Percentiles rank a stretch among this genome's conserved stretches.
Conservation (phyloP, 2,888 invertebrate genomes). For the Halictus ligatus region DNA sequence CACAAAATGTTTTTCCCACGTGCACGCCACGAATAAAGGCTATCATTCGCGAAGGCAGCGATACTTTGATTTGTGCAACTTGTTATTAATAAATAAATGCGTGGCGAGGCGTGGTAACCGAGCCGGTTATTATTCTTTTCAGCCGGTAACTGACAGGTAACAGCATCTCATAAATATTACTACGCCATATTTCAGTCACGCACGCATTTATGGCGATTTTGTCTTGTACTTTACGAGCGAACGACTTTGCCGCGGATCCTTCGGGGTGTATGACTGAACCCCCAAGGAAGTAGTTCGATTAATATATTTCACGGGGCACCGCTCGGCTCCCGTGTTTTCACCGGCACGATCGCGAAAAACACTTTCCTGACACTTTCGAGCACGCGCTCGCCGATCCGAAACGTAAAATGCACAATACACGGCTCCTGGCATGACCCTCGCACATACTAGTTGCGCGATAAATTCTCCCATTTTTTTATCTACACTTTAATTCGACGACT, state of each 20-base stretch:
- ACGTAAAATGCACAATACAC: not conserved
- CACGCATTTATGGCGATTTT: constrained; percentile 70
- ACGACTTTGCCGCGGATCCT: constrained; percentile 46
- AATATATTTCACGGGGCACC: constrained; percentile 61
- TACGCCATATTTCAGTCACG: constrained; percentile 70
- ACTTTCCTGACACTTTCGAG: not conserved
- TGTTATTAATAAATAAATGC: constrained; percentile 72
- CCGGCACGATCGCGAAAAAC: constrained; percentile 2
- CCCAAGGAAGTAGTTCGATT: constrained; percentile 66
- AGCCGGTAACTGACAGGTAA: constrained; percentile 70
- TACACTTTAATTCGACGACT: not conserved
- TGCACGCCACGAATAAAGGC: constrained; percentile 28
- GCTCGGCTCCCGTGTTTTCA: constrained; percentile 23
- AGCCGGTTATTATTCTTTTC: constrained; percentile 61
- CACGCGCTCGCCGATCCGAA: not conserved
- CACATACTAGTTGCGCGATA: not conserved
- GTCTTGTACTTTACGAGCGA: constrained; percentile 65
- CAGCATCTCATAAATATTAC: constrained; percentile 72
- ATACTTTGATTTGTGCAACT: constrained; percentile 64
- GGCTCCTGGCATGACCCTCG: not conserved
- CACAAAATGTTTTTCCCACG: constrained; percentile 51
- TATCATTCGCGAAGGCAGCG: constrained; percentile 37
- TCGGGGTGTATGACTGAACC: constrained; percentile 44
- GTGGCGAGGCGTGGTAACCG: constrained; percentile 59
- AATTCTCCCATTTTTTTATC: not conserved